Evolutionary conservation across 1,140 invertebrate species (phyloP).

Genomic region (Acromyrmex heyeri): DNA sequence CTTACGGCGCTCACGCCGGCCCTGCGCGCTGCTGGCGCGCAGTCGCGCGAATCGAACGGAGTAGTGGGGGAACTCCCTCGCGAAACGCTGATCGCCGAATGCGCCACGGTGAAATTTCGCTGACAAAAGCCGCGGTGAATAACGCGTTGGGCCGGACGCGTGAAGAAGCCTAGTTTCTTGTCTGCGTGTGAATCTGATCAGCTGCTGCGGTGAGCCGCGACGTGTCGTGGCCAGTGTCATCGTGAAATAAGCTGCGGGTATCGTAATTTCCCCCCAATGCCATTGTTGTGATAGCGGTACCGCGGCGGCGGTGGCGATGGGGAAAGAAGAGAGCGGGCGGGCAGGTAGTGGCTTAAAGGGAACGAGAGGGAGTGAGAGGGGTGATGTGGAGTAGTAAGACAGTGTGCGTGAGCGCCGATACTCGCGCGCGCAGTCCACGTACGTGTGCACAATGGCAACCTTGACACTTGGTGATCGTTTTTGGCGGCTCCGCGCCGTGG

Average conservation of each 20-base stretch:
- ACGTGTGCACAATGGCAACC: conserved; percentile 83
- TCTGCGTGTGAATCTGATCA: conserved; percentile 30
- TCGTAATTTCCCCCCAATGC: conserved; percentile 64
- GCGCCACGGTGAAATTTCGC: conserved; percentile 76
- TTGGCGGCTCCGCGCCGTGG: conserved; percentile 72
- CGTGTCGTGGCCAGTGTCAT: conserved; percentile 63
- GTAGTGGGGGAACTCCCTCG: conserved; percentile 78
- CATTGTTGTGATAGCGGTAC: conserved; percentile 81
- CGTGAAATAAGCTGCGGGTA: conserved; percentile 62
- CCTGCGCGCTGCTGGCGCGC: conserved; percentile 77
- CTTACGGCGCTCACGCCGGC: conserved; percentile 61
- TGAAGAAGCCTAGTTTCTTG: not conserved
- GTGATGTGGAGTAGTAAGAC: not conserved
- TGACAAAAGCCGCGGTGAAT: conserved; percentile 73
- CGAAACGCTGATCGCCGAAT: conserved; percentile 79
- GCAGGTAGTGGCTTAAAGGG: conserved; percentile 3
- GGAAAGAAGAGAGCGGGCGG: not conserved
- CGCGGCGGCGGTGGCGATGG: conserved; percentile 23
- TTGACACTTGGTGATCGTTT: conserved; percentile 84
- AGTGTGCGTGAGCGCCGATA: conserved; percentile 61
- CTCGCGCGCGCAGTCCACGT: conserved; percentile 43
- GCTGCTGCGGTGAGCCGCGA: not conserved
- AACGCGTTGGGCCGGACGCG: conserved; percentile 41
- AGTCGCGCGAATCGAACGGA: conserved; percentile 78
- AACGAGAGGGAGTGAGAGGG: not conserved